phyloP scores from a whole-genome alignment of 2,113 vertebrate species.

The Vidua chalybeata region DNA sequence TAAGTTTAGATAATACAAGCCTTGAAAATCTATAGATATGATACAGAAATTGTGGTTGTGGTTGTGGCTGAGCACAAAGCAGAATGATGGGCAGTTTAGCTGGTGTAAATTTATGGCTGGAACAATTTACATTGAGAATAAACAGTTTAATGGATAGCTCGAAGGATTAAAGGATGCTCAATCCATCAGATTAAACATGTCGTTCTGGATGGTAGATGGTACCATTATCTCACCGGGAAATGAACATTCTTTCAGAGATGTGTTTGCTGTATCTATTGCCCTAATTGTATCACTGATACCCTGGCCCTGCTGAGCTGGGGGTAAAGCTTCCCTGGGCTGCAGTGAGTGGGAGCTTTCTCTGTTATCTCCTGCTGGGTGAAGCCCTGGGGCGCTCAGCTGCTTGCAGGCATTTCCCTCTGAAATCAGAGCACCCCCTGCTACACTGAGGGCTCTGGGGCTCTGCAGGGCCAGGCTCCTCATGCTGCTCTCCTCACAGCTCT shows the following conservation, averaged over 20 bases:
- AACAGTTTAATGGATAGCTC: slow-evolving; percentile 59
- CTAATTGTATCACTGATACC: neutral
- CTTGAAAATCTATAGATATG: slow-evolving; percentile 5
- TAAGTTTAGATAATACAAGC: neutral
- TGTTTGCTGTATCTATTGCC: neutral
- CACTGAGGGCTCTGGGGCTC: fast-evolving
- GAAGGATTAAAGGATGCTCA: slow-evolving; percentile 57
- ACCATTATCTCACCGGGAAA: slow-evolving; percentile 27
- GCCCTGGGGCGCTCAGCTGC: neutral
- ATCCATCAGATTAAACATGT: slow-evolving; percentile 40
- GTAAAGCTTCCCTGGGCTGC: neutral
- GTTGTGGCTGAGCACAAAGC: neutral
- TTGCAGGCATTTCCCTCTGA: neutral
- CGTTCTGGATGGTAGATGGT: neutral
- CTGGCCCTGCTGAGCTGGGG: neutral
- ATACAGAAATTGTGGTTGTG: neutral
- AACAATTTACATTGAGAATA: slow-evolving; percentile 48
- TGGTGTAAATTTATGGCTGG: slow-evolving; percentile 40
- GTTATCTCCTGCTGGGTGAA: neutral
- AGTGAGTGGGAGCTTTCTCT: neutral
- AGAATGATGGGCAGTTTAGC: slow-evolving; percentile 22
- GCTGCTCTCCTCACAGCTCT: neutral
- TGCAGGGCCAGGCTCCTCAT: fast-evolving
- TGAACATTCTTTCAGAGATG: neutral
- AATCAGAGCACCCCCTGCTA: neutral